phyloP scores from a whole-genome alignment of 1,140 invertebrate genomes.

The Galendromus occidentalis region DNA sequence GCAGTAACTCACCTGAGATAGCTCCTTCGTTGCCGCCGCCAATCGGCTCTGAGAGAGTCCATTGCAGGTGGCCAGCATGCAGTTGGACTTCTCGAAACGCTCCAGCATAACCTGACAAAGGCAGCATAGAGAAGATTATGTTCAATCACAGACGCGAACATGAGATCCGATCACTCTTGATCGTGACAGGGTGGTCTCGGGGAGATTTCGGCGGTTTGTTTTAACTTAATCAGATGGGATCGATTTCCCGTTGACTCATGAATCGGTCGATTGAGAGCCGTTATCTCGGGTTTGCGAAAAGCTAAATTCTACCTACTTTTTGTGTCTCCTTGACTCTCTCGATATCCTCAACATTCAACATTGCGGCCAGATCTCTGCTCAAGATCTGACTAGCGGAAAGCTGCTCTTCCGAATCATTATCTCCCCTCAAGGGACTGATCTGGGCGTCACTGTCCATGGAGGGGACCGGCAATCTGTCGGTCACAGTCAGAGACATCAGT shows the following conservation, averaged over 20 bases:
- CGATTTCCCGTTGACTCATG: too few relatives aligned
- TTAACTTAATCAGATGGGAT: too few relatives aligned
- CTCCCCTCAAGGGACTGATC: too few relatives aligned
- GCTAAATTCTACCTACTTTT: neutral
- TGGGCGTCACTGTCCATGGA: too few relatives aligned
- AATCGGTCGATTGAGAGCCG: too few relatives aligned
- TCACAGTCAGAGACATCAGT: too few relatives aligned
- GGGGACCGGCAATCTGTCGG: too few relatives aligned
- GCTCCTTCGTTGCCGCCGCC: neutral
- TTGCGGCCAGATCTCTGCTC: conserved; percentile 2
- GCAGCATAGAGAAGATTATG: neutral
- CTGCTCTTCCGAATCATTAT: neutral
- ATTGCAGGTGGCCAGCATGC: neutral
- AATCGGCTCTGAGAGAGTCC: conserved; percentile 1
- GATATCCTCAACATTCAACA: neutral
- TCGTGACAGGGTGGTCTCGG: too few relatives aligned
- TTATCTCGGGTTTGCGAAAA: too few relatives aligned
- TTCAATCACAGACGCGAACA: too few relatives aligned
- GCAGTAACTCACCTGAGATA: neutral
- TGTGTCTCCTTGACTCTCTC: neutral
- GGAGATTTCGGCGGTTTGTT: too few relatives aligned
- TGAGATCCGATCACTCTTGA: too few relatives aligned
- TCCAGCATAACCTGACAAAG: neutral
- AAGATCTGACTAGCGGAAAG: neutral
- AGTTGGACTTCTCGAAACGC: conserved; percentile 3